Evolutionary conservation across 2,888 invertebrate species (phyloP), one percentile per base, ranked within the genome.

Genomic region (Melanostoma mellinum): DNA sequence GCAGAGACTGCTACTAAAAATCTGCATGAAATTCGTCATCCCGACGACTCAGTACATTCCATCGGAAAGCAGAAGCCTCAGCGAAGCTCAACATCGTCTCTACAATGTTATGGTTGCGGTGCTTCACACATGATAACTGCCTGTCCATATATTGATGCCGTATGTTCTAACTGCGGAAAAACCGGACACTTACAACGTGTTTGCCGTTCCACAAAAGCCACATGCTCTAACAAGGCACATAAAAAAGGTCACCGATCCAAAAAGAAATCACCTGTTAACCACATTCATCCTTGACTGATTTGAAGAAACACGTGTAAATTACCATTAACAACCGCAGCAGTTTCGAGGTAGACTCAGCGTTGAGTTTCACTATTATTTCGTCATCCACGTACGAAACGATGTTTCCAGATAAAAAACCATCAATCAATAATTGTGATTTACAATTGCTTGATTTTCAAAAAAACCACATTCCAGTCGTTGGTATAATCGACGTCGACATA

Each of bases 121-220:
- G 48, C 20, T 4, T 30, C 3, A 6, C 20, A 48, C 48, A 10
- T 20, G 30, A 10, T 20, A 48, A 20, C 10, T 20, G 20, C 10
- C 6, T 10, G 48, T 30, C 48, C 48, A 6, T 46, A 48, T 48
- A 10, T 6, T 20, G 20, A 48, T 20, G 30, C 10, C 2, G 48
- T 48, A 4, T 48, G 48, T 48, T 65, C 40, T 2, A 3, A 40
- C 1, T 84, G 84, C 42, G 69, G 78, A 10, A 44, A 61, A 30
- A 71, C 71, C 38, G 72, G 85, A 6, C 72, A 85, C 56, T 50
- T 79, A 50, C 75, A 85, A 40, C 80, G 74, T 40, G 74, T 79
- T 42, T 61, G 61, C 52, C 67, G 68, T 5, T 44, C 44, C 6
- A 44, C 4, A 6, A 44, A 44, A 44, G 44, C 44, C 44, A 44